Percentiles rank a stretch among this genome's conserved stretches.
Evolutionary conservation across 2,888 invertebrate genomes (phyloP).

Genomic region (Eupithecia inturbata): DNA sequence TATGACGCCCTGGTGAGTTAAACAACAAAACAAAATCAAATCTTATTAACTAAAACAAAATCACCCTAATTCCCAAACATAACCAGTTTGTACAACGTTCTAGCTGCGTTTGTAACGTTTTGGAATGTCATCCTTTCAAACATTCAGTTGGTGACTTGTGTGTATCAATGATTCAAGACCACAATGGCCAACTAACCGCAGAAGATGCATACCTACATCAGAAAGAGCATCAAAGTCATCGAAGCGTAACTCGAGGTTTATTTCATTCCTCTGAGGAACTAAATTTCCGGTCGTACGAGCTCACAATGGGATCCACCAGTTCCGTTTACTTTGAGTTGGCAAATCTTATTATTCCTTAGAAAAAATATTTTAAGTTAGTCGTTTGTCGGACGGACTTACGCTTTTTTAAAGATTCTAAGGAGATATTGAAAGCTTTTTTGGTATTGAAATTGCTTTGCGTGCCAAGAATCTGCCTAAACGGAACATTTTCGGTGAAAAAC

Average conservation of each 20-base stretch:
- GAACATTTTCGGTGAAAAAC: background rate
- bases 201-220: background rate
- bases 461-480: background rate
- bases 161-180: too few species aligned
- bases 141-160: too few species aligned
- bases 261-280: slow-evolving; percentile 16
- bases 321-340: slow-evolving; percentile 9
- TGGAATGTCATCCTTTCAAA: too few species aligned
- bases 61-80: too few species aligned
- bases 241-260: slow-evolving; percentile 5
- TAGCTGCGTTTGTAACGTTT: too few species aligned
- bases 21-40: too few species aligned
- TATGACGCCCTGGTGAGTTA: too few species aligned
- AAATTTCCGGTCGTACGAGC: slow-evolving; percentile 29
- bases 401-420: slow-evolving; percentile 4
- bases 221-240: background rate
- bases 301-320: slow-evolving; percentile 21
- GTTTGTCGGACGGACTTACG: slow-evolving; percentile 12
- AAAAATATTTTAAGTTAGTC: slow-evolving; percentile 20
- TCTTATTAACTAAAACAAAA: too few species aligned
- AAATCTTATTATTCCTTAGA: slow-evolving; percentile 27
- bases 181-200: background rate
- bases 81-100: too few species aligned
- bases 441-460: slow-evolving; percentile 1
- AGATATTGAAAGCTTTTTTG: slow-evolving; percentile 2